A percentile compares a stretch with the other conserved stretches of the same genome.
Conservation (phyloP, 2,888 invertebrate genomes). For the Caenorhabditis zanzibari region DNA sequence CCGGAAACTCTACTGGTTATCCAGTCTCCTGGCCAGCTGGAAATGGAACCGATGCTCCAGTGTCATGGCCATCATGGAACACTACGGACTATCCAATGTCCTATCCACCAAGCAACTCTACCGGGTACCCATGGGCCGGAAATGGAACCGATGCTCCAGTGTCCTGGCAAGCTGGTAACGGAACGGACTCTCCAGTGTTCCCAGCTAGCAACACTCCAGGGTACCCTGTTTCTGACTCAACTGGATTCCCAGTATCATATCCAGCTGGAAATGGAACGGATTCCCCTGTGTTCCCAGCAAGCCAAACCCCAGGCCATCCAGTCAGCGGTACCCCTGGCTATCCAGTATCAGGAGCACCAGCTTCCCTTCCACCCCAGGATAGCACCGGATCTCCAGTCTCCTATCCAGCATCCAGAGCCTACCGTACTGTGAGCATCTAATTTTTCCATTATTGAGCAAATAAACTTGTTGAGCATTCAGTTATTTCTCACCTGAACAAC, state of each 20-base stretch:
- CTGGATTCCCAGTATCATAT: neutral
- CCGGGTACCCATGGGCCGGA: no score
- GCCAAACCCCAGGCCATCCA: no score
- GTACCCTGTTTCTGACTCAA: neutral
- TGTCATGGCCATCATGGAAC: neutral
- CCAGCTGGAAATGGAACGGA: neutral
- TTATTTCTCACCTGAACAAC: slow-evolving; percentile 1
- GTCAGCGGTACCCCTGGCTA: neutral
- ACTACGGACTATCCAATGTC: neutral
- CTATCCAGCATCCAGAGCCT: neutral
- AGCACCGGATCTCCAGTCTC: slow-evolving; percentile 5
- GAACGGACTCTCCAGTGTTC: neutral
- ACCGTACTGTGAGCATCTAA: neutral
- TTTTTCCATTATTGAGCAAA: neutral
- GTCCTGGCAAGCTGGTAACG: neutral
- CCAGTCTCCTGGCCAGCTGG: neutral
- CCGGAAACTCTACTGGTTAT: neutral
- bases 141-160: neutral
- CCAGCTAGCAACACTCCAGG: neutral
- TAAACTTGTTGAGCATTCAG: neutral
- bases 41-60: neutral
- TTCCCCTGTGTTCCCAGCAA: no score
- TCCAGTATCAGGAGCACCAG: neutral
- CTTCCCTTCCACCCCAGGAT: neutral
- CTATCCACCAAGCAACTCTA: no score